phyloP scores from a whole-genome alignment of 2,113 vertebrate species.

The Pachypanchax playfairii region DNA sequence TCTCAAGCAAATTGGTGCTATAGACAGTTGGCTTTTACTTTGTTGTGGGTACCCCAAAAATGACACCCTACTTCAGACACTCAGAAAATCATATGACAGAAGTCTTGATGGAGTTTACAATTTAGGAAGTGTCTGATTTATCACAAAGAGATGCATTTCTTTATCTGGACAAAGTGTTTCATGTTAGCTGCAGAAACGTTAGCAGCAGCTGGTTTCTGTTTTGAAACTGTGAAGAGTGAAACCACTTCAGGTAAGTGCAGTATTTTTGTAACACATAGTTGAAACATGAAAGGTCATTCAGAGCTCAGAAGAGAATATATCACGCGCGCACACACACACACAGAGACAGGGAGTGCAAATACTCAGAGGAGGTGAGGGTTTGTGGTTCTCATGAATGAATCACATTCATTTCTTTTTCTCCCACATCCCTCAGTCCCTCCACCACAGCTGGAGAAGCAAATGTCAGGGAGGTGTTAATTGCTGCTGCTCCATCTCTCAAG shows the following conservation, averaged over 20 bases:
- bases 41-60: slow-evolving; percentile 31
- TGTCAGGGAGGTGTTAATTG: slow-evolving; percentile 71
- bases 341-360: slow-evolving; percentile 6
- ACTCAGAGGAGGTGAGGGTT: slow-evolving; percentile 4
- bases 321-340: not conserved
- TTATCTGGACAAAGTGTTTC: slow-evolving; percentile 3
- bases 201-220: slow-evolving; percentile 6
- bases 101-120: slow-evolving; percentile 2
- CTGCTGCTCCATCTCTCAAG: slow-evolving; percentile 34
- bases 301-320: slow-evolving; percentile 24
- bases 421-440: slow-evolving; percentile 41
- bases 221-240: slow-evolving; percentile 25
- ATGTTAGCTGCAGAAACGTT: not conserved
- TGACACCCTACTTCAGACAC: slow-evolving; percentile 38
- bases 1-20: slow-evolving; percentile 41
- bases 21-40: slow-evolving; percentile 40
- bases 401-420: slow-evolving; percentile 39
- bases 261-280: slow-evolving; percentile 23
- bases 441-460: slow-evolving; percentile 58
- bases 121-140: slow-evolving; percentile 12
- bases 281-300: slow-evolving; percentile 37
- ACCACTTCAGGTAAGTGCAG: slow-evolving; percentile 3
- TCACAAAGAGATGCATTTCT: slow-evolving; percentile 12
- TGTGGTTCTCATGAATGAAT: slow-evolving; percentile 21
- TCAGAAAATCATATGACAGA: too few relatives aligned